Evolutionary conservation across 2,113 vertebrate species (phyloP).

Genomic region (Lycaon pictus): DNA sequence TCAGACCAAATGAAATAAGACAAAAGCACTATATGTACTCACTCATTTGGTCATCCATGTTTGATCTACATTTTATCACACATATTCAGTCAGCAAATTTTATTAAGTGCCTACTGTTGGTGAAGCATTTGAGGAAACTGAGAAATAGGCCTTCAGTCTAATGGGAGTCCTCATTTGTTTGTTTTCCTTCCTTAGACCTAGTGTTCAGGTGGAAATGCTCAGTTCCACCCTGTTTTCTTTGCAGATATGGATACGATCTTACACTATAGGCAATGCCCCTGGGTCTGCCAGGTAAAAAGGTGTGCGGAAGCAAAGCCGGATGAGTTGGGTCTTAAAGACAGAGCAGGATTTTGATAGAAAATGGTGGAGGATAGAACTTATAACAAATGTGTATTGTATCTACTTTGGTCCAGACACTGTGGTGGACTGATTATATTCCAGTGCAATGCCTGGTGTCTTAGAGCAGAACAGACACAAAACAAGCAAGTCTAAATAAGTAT

Average conservation of each 20-base stretch:
- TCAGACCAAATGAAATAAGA: constrained; percentile 15
- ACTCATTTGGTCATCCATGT: background rate
- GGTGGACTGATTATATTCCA: background rate
- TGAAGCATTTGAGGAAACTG: background rate
- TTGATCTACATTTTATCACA: constrained; percentile 13
- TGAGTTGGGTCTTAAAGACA: background rate
- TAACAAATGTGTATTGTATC: background rate
- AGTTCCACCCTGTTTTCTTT: background rate
- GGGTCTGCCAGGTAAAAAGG: background rate
- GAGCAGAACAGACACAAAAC: background rate
- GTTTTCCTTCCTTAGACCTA: background rate
- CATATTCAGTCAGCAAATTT: background rate
- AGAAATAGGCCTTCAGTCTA: constrained; percentile 6
- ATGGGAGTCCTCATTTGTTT: background rate
- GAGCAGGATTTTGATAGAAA: background rate
- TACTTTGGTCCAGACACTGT: background rate
- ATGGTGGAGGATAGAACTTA: background rate
- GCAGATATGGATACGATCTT: background rate
- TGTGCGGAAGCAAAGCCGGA: background rate
- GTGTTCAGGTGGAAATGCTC: background rate
- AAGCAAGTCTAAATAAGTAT: background rate
- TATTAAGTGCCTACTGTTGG: background rate
- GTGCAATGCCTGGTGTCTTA: background rate
- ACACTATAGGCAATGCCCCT: background rate
- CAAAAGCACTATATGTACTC: background rate